Evolutionary conservation across 2,888 invertebrate genomes (phyloP).

Genomic region (Balanococcus diminutus): DNA sequence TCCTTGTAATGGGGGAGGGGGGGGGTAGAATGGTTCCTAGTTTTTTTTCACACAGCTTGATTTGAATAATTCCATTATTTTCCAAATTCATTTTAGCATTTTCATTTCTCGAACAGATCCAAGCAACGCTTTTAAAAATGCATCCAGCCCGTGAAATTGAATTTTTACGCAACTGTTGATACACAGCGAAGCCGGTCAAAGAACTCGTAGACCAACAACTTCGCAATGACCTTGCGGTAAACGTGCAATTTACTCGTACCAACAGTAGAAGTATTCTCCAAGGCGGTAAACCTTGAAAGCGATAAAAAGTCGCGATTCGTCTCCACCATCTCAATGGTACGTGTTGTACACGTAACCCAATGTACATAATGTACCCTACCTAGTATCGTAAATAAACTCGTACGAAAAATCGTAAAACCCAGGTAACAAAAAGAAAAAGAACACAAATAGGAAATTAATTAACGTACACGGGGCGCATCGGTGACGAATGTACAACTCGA

Average conservation of each 20-base stretch:
- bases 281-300: neutral
- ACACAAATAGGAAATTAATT: neutral
- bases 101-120: too few species aligned
- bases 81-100: too few species aligned
- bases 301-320: neutral
- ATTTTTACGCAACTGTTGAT: neutral
- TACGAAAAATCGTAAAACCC: neutral
- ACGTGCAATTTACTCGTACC: slow-evolving; percentile 18
- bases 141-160: too few species aligned
- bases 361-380: neutral
- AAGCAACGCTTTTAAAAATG: too few species aligned
- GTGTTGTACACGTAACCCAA: neutral
- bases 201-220: slow-evolving; percentile 45
- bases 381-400: neutral
- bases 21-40: neutral
- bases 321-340: too few species aligned
- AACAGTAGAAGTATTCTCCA: neutral
- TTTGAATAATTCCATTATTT: too few species aligned
- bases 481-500: slow-evolving; percentile 27
- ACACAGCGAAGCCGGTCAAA: slow-evolving; percentile 33
- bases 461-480: neutral
- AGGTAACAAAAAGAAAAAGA: neutral
- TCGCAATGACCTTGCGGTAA: slow-evolving; percentile 44
- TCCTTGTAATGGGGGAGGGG: too few species aligned
- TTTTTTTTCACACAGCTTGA: too few species aligned